phyloP scores from a whole-genome alignment of 2,113 vertebrate genomes.

The Setophaga coronata region DNA sequence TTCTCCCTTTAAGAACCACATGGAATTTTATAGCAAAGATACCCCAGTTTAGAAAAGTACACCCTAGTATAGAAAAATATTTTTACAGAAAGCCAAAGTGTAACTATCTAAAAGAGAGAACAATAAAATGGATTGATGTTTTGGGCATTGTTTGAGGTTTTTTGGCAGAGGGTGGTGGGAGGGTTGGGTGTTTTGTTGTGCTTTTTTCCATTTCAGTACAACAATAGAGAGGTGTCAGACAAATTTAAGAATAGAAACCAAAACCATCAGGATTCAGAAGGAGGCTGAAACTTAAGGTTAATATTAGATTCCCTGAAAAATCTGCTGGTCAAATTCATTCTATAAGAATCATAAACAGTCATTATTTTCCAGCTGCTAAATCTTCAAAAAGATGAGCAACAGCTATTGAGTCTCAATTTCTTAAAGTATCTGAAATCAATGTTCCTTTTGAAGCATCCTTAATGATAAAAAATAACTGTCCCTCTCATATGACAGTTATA shows the following conservation, averaged over 20 bases:
- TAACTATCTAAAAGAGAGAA: neutral
- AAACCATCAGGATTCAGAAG: neutral
- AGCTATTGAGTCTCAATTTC: neutral
- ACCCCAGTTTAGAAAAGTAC: neutral
- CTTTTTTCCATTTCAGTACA: neutral
- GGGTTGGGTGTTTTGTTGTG: neutral
- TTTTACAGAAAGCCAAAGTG: neutral
- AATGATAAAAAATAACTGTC: neutral
- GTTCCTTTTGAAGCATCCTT: neutral
- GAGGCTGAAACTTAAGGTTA: neutral
- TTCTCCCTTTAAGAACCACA: neutral
- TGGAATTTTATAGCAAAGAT: neutral
- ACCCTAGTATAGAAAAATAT: neutral
- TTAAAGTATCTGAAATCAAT: neutral
- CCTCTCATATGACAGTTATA: neutral
- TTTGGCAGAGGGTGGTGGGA: accelerated
- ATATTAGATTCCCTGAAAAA: neutral
- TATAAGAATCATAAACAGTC: neutral
- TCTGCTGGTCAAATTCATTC: neutral
- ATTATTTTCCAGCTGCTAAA: neutral
- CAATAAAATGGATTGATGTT: neutral
- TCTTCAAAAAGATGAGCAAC: neutral
- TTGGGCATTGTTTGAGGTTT: accelerated
- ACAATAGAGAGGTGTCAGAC: neutral
- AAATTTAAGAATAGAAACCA: neutral